These are phyloP conservation scores for Xestia c-nigrum DNA, from an alignment of 2,888 invertebrate species.

Conservation along the genomic window DNA sequence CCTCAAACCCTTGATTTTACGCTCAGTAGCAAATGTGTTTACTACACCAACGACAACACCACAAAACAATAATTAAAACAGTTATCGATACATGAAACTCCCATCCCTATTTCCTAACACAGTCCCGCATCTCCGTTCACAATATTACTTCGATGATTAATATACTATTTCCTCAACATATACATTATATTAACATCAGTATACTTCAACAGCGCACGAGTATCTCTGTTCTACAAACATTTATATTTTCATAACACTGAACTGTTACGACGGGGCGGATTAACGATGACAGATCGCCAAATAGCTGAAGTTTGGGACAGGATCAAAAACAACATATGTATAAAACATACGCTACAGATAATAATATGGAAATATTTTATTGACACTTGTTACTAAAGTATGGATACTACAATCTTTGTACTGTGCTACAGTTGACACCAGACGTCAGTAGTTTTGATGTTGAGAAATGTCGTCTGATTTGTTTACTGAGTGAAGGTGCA, in stretches of 20 bases:
- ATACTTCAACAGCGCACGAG: constrained; percentile 30
- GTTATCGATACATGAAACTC: constrained; percentile 24
- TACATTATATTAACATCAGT: constrained; percentile 43
- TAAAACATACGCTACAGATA: constrained; percentile 26
- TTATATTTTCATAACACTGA: constrained; percentile 49
- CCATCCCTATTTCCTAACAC: constrained; percentile 29
- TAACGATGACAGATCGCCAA: constrained; percentile 49
- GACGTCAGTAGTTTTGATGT: neutral
- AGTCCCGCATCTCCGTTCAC: constrained; percentile 17
- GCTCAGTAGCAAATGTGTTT: neutral
- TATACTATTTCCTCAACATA: constrained; percentile 42
- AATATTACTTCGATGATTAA: constrained; percentile 42
- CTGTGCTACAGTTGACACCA: too few species aligned
- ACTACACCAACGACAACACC: neutral
- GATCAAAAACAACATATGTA: constrained; percentile 54
- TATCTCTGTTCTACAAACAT: constrained; percentile 46
- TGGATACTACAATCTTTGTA: neutral
- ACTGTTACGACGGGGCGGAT: constrained; percentile 44
- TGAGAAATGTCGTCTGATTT: neutral
- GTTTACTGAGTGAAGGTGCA: neutral
- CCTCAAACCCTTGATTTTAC: neutral
- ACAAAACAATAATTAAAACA: neutral
- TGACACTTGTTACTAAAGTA: neutral
- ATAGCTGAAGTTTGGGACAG: constrained; percentile 47
- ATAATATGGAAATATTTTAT: constrained; percentile 27